Evolutionary conservation across 2,888 invertebrate genomes (phyloP), one percentile per base, ranked within the genome.

Genomic region (Leptopterna dolabrata): DNA sequence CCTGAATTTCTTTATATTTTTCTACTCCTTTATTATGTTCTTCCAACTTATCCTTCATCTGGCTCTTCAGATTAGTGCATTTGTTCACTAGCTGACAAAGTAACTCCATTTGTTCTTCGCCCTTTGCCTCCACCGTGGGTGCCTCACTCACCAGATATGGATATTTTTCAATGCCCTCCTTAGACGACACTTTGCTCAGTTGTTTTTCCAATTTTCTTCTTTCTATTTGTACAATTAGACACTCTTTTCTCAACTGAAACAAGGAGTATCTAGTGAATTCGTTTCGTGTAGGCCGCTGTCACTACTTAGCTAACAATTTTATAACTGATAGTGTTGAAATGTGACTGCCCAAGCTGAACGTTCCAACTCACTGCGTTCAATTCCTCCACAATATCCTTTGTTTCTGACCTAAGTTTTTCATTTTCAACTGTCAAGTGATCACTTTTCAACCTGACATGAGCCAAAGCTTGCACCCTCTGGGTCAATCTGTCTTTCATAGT

Each of bases 241-340:
- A 85, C 29, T 85, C 85, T 47, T 85, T 85, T 85, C 85, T 85
- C 11, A 85, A 47, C 85, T 85, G 73, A 29, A 85, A 85, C 16
- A 41, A 55, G 29, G 3, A 16, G 3, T 9, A 36, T 76, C n/a
- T 13, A 13, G 36, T n/a, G n/a, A 51, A 51, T 51, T 51, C 2
- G 16, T n/a, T 51, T n/a, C 16, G 0, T 16, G 51, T 51, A 4
- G 51, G n/a, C n/a, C n/a, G n/a, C n/a, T n/a, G n/a, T n/a, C n/a
- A 51, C 6, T 51, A 51, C 16, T n/a, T 0, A 51, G n/a, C 0
- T 47, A 2, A 7, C n/a, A 19, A 16, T 51, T 51, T 51, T 7
- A 7, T 7, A 36, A 36, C 36, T 36, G n/a, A n/a, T n/a, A n/a
- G n/a, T n/a, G n/a, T 1, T 45, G 45, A 45, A 6, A 16, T 14